Conservation (phyloP, 2,113 vertebrate genomes). For the Elanus axillaris region DNA sequence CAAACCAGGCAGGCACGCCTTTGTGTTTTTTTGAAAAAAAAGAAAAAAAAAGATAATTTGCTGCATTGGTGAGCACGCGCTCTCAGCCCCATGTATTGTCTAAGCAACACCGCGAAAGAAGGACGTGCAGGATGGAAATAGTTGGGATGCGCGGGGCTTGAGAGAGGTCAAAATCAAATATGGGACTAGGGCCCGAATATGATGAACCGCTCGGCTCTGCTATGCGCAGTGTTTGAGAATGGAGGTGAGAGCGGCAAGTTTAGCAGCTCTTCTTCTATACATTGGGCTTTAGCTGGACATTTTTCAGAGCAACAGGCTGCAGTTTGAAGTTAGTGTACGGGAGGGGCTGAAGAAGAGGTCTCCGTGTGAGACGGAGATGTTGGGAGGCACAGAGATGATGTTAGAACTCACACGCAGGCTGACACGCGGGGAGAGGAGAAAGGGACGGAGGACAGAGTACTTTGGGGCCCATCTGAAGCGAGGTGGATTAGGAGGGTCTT, state of each 20-base stretch:
- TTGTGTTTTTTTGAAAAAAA: not conserved
- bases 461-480: not conserved
- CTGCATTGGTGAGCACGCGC: not conserved
- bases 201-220: not conserved
- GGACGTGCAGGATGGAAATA: not conserved
- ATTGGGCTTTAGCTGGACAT: not conserved
- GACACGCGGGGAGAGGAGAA: not conserved
- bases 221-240: not conserved
- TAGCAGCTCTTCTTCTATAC: not conserved
- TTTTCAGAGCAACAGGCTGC: not conserved
- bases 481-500: not conserved
- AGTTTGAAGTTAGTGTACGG: not conserved
- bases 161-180: not conserved
- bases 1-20: not conserved
- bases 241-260: not conserved
- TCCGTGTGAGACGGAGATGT: fast-evolving
- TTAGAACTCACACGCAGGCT: not conserved
- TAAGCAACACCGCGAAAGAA: not conserved
- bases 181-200: not conserved
- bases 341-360: not conserved
- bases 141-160: not conserved
- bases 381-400: not conserved
- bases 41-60: not conserved
- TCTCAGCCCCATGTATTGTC: not conserved
- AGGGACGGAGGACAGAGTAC: not conserved